Evolutionary conservation across 2,113 vertebrate species (phyloP), one percentile per base, ranked within the genome.

Genomic region (Anarhynchus alexandrinus): DNA sequence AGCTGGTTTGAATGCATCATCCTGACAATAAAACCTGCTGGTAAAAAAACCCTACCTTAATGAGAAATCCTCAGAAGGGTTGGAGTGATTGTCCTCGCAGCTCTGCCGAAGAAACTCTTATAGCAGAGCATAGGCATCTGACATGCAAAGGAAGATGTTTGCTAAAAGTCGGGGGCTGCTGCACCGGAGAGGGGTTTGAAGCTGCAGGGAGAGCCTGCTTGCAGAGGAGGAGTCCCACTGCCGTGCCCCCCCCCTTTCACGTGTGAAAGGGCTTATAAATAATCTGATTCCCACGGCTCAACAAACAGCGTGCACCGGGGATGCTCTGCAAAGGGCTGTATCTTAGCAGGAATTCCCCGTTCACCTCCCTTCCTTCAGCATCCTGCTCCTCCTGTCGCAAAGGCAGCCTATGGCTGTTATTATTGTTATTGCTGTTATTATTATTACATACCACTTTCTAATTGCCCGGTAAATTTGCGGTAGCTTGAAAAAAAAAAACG

Each of bases 371-470:
- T 45, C 55, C 52, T 92, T 84, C 0, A 0, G 59, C 59, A 19
- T 51, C 64, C 74, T 13, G 4, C 66, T 86, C 40, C 51, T 85
- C 45, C 43, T 65, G 59, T 54, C 86, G 64, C 74, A 66, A 65
- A 34, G 9, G 7, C 82, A 34, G 71, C 42, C 66, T 54, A 21
- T 54, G 47, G 85, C 70, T 54, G 13, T 77, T 85, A 18, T 71
- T 66, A 52, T 11, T 92, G 78, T 36, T 84, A 85, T 55, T 85
- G 74, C 38, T 92, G 72, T 74, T 92, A 52, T 76, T 92, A 83
- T 82, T 93, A 84, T 85, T 93, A 82, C 42, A 52, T 66, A 82
- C 78, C n/a, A 30, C 65, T 79, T 92, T 92, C 92, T 93, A 96
- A 94, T 96, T 94, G 86, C 88, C 86, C 71, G 55, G 54, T 61